Evolutionary conservation across 2,113 vertebrate genomes (phyloP), one percentile per base, ranked within the genome.

Genomic region (Mirza zaza): DNA sequence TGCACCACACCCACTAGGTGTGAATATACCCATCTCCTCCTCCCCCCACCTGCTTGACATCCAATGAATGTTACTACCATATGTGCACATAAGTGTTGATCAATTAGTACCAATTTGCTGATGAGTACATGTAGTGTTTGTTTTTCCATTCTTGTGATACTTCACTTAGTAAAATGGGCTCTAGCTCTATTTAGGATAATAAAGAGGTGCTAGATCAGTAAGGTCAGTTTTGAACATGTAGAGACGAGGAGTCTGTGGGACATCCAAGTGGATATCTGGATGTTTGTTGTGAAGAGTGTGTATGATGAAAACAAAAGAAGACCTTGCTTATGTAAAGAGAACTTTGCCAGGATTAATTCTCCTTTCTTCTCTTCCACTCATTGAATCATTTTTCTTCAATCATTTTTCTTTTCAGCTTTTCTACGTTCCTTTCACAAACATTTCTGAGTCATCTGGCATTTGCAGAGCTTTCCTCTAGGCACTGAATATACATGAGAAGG

Each of bases 361-460:
- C 59, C 29, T 86, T 73, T 20, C 48, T 91, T 86, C 21, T 23
- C 15, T 94, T 86, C 21, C 32, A 55, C 8, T 87, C 27, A 63
- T 65, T 55, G 52, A 55, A 55, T 55, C 52, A 55, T 55, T 55
- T 52, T 55, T 55, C 52, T 55, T 87, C 39, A 75, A 45, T 79
- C 52, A 82, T 90, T 21, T 91, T 84, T 90, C 67, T 90, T 92
- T 80, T 67, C 21, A 88, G 15, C 10, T 93, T 90, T 94, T 91
- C 34, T 61, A 48, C 61, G 88, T 95, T 90, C 15, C 20, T 79
- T 92, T 80, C 45, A 80, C n/a, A 85, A 88, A 96, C 17, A 96
- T 91, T 91, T 95, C 77, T 77, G 15, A 13, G 21, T 42, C 9
- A 1, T 32, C 59, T 75, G 32, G 86, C 25, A 77, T 84, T 91